phyloP scores from a whole-genome alignment of 2,113 vertebrate species.

The Charina bottae region DNA sequence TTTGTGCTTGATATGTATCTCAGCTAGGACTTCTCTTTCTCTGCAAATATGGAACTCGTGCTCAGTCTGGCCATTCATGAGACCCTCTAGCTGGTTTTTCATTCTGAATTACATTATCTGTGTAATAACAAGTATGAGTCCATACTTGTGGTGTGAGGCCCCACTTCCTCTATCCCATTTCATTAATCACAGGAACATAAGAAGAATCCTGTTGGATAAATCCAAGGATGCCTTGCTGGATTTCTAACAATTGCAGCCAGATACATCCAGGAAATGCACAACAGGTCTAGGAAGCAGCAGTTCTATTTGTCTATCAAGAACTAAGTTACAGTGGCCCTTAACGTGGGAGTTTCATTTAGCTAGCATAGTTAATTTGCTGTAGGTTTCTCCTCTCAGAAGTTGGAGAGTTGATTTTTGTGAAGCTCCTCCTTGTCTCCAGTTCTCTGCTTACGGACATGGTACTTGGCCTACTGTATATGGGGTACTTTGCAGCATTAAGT shows the following conservation, averaged over 20 bases:
- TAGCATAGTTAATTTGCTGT: not conserved
- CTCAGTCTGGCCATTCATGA: slow-evolving; percentile 31
- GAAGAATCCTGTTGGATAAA: not conserved
- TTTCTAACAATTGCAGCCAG: not conserved
- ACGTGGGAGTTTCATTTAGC: not conserved
- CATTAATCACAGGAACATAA: not conserved
- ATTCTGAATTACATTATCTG: slow-evolving; percentile 25
- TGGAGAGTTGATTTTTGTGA: not conserved
- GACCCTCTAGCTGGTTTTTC: not conserved
- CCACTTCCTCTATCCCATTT: no score
- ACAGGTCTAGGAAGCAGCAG: not conserved
- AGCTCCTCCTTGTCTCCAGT: not conserved
- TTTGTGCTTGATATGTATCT: slow-evolving; percentile 28
- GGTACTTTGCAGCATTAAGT: no score
- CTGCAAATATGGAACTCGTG: not conserved
- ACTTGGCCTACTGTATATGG: no score
- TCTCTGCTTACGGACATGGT: no score
- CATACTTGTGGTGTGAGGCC: not conserved
- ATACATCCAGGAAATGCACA: not conserved
- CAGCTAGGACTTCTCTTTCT: slow-evolving; percentile 44
- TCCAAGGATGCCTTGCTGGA: not conserved
- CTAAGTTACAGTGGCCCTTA: not conserved
- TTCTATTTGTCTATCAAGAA: not conserved
- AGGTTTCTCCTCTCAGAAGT: not conserved
- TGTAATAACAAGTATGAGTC: not conserved